Evolutionary conservation across 1,140 invertebrate genomes (phyloP), one percentile per base, ranked within the genome.

Genomic region (Saxidomus purpurata): DNA sequence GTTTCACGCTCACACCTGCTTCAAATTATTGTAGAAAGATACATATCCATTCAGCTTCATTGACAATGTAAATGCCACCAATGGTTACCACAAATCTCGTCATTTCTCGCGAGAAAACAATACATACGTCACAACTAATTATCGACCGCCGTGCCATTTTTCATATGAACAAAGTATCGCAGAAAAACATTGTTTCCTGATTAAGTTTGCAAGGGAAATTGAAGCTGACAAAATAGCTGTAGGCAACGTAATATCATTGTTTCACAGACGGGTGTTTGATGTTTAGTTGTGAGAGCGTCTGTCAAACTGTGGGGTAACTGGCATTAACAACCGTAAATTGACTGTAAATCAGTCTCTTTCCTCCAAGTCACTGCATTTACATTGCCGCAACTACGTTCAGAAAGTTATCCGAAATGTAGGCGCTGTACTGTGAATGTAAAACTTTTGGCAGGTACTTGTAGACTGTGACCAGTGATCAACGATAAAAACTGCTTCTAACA

Each of bases 151-250:
- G 74, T 77, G 74, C 74, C 74, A 77, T 15, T 52, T 17, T 25
- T 77, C 40, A 43, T 77, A 49, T 8, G 74, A 77, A 77, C 74
- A 77, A 77, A 22, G 74, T 47, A 11, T 31, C 43, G 9, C 4
- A 34, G 74, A 6, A 77, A 77, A 77, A 77, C 74, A 47, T 6
- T 22, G n/a, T 49, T 49, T 49, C 38, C 74, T 77, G 74, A 77
- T 77, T 77, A 77, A 77, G 74, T 77, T 77, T 77, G 74, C 74
- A 49, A 31, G 74, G 74, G 74, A 77, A 77, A 77, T 77, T 77
- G 74, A 77, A 77, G 17, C 43, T 77, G 74, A 77, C 74, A 77
- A 77, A 77, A 47, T 77, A 31, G 38, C n/a, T 77, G 74, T 77
- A 49, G 3, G 74, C n/a, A 47, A 31, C 15, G 74, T 77, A 49